Evolutionary conservation across 1,140 invertebrate species (phyloP), one percentile per base, ranked within the genome.

Genomic region (Oryctes rhinoceros): DNA sequence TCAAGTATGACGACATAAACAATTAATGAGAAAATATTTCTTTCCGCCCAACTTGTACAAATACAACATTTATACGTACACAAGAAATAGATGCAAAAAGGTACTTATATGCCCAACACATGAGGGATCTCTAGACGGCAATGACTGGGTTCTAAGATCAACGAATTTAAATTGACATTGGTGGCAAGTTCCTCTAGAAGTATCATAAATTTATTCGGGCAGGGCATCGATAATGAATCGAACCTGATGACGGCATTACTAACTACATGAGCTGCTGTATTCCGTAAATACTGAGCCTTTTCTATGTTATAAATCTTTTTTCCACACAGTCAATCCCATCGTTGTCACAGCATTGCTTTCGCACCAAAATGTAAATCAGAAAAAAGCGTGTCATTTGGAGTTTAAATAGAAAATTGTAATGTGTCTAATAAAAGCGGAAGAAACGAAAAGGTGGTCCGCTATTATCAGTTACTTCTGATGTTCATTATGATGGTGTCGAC

Each of bases 91-190:
- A 48, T 18, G 74, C n/a, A 48, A 44, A 47, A 48, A 35, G 79
- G 47, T 65, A 75, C 75, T 79, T 81, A 82, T 82, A 79, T 75
- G 78, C 80, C 79, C 44, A 80, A 75, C 53, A 81, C 82, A 49
- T 76, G 74, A 39, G 78, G 76, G 37, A 80, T 78, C 75, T 85
- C 82, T 44, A 87, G 82, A 79, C 83, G 82, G 67, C 86, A 87
- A 83, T 86, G 85, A 10, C 83, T 83, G 10, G 87, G 87, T 84
- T 87, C 84, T 18, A 87, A 78, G 30, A 85, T 82, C 39, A 87
- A 81, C 20, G 84, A 83, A 76, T 81, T 83, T 35, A 87, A 78
- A 82, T 86, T 86, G 76, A 85, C 84, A 82, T 86, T 87, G 44
- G 81, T 59, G 39, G 77, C 80, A 59, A 87, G 79, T 71, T 81